phyloP scores from a whole-genome alignment of 2,113 vertebrate species.

The Urocolius indicus region DNA sequence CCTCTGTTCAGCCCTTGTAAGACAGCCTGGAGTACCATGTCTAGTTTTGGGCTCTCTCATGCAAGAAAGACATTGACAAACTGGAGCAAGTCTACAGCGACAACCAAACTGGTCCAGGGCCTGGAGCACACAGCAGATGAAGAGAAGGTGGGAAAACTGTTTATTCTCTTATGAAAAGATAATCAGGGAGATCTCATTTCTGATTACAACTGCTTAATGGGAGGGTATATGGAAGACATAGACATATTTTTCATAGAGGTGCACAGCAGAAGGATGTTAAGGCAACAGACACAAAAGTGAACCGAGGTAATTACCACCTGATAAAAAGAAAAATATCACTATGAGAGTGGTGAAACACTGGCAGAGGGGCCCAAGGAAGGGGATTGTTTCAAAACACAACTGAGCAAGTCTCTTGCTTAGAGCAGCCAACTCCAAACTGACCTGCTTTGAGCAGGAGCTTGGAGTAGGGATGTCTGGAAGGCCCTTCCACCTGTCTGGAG shows the following conservation, averaged over 20 bases:
- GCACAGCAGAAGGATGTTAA: neutral
- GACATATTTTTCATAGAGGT: neutral
- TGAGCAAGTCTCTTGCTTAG: neutral
- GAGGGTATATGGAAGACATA: neutral
- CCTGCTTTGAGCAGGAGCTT: neutral
- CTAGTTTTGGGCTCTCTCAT: neutral
- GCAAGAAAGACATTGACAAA: neutral
- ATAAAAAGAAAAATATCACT: neutral
- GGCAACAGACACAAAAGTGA: neutral
- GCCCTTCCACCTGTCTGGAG: neutral
- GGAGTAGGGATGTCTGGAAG: neutral
- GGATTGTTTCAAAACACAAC: neutral
- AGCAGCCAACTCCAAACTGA: neutral
- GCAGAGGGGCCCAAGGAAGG: neutral
- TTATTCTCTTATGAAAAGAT: neutral
- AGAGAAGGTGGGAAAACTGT: neutral
- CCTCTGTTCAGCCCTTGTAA: neutral
- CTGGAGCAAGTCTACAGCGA: neutral
- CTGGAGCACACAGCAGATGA: neutral
- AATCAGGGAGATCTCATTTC: neutral
- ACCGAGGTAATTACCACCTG: neutral
- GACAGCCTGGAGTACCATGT: neutral
- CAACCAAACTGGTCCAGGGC: neutral
- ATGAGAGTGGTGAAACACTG: constrained; percentile 12
- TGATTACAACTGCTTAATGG: neutral